These are phyloP conservation scores for Selene dorsalis DNA, from an alignment of 2,797 vertebrate species.

Conservation along the genomic window DNA sequence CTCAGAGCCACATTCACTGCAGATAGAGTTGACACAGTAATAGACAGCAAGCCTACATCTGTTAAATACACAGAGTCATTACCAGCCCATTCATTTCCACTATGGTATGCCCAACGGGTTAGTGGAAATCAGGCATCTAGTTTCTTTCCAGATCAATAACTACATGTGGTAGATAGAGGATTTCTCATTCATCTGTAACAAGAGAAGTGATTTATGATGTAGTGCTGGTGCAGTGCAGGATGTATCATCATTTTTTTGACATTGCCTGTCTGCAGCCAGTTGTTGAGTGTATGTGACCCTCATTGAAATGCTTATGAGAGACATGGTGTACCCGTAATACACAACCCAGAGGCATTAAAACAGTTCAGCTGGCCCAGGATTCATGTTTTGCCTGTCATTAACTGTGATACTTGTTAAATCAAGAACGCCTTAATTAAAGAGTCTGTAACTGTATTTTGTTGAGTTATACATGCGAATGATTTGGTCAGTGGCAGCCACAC, in stretches of 20 bases:
- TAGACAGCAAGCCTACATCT: constrained; percentile 48
- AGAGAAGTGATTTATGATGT: constrained; percentile 56
- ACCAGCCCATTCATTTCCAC: constrained; percentile 58
- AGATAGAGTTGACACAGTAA: constrained; percentile 49
- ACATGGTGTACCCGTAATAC: constrained; percentile 11
- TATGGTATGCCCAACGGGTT: constrained; percentile 42
- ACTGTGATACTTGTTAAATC: constrained; percentile 34
- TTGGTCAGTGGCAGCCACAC: constrained; percentile 35
- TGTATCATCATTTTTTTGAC: constrained; percentile 23
- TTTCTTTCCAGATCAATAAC: constrained; percentile 75
- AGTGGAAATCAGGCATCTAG: constrained; percentile 53
- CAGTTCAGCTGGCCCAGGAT: constrained; percentile 21
- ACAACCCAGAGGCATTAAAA: constrained; percentile 23
- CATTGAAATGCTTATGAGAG: constrained; percentile 16
- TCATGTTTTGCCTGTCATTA: constrained; percentile 19
- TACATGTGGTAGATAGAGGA: constrained; percentile 58
- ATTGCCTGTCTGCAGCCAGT: constrained; percentile 3
- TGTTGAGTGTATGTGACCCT: constrained; percentile 9
- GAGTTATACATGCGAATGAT: constrained; percentile 8
- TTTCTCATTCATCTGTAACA: constrained; percentile 55
- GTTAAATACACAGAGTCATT: constrained; percentile 68
- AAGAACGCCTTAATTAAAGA: constrained; percentile 52
- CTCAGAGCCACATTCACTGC: constrained; percentile 26
- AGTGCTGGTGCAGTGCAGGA: neutral
- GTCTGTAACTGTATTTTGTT: constrained; percentile 32